Conservation (phyloP, 1,140 invertebrate genomes). For the Drosophila navojoa region DNA sequence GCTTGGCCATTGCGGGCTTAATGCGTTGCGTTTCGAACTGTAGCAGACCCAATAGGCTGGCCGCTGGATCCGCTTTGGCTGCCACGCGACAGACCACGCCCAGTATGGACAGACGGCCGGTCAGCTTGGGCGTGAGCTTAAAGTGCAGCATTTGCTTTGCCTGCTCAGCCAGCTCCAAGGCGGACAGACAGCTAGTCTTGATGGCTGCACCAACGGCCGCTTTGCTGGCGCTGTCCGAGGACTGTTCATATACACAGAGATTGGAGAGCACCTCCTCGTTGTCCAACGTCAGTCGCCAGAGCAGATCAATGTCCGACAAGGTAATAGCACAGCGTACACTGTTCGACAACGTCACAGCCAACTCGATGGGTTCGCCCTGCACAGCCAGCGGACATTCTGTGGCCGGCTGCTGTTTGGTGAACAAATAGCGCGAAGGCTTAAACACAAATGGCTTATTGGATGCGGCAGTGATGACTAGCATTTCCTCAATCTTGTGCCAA, state of each 20-base stretch:
- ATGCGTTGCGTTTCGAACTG: constrained; percentile 85
- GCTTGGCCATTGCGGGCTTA: constrained; percentile 84
- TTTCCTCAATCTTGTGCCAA: constrained; percentile 92
- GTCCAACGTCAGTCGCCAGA: constrained; percentile 90
- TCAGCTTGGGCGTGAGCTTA: constrained; percentile 84
- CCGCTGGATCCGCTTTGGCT: constrained; percentile 73
- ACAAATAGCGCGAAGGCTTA: constrained; percentile 90
- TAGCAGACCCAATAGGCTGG: constrained; percentile 87
- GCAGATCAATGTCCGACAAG: constrained; percentile 86
- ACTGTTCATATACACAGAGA: constrained; percentile 72
- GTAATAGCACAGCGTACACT: constrained; percentile 62
- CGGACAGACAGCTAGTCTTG: constrained; percentile 84
- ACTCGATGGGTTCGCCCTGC: constrained; percentile 91
- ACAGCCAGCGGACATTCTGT: constrained; percentile 87
- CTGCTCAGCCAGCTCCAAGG: constrained; percentile 81
- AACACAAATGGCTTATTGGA: constrained; percentile 90
- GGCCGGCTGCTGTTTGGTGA: constrained; percentile 88
- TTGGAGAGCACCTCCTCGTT: constrained; percentile 83
- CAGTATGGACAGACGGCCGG: constrained; percentile 83
- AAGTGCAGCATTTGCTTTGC: constrained; percentile 82
- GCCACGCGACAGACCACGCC: constrained; percentile 84
- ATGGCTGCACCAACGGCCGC: constrained; percentile 71
- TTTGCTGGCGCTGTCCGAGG: constrained; percentile 65
- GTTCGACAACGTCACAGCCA: constrained; percentile 91
- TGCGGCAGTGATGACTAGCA: constrained; percentile 89